phyloP scores from a whole-genome alignment of 1,140 invertebrate species.

The Drosophila funebris region DNA sequence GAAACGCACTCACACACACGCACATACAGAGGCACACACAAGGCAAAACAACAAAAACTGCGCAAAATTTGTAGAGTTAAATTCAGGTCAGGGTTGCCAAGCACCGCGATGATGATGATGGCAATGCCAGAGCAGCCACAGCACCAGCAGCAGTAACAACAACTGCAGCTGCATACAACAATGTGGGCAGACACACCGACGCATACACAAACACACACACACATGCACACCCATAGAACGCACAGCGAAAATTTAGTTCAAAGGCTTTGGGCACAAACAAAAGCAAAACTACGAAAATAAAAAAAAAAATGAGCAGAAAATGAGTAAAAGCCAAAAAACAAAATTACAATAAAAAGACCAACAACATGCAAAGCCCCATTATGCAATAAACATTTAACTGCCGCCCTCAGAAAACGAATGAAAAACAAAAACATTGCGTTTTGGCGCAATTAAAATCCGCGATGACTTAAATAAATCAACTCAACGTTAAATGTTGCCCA shows the following conservation, averaged over 20 bases:
- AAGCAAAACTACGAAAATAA: constrained; percentile 47
- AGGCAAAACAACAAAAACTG: constrained; percentile 28
- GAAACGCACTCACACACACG: constrained; percentile 35
- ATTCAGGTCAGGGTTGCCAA: constrained; percentile 72
- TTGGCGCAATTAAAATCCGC: constrained; percentile 39
- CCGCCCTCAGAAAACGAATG: background rate
- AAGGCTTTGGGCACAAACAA: constrained; percentile 63
- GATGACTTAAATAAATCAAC: constrained; percentile 37
- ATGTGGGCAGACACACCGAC: constrained; percentile 52
- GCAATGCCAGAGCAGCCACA: constrained; percentile 44
- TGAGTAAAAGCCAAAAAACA: constrained; percentile 18
- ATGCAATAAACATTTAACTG: constrained; percentile 56
- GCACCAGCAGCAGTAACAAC: constrained; percentile 25
- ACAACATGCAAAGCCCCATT: constrained; percentile 29
- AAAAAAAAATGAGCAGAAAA: constrained; percentile 12
- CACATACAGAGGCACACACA: constrained; percentile 23
- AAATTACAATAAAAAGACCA: constrained; percentile 25
- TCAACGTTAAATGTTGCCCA: constrained; percentile 5
- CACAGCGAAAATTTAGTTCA: constrained; percentile 61
- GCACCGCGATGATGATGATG: constrained; percentile 57
- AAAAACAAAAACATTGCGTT: constrained; percentile 7
- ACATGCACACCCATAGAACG: constrained; percentile 17
- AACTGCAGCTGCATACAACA: constrained; percentile 40
- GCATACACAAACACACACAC: constrained; percentile 14
- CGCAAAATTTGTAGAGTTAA: constrained; percentile 66